Evolutionary conservation across 2,797 vertebrate species (phyloP).

Genomic region (Karalla daura): DNA sequence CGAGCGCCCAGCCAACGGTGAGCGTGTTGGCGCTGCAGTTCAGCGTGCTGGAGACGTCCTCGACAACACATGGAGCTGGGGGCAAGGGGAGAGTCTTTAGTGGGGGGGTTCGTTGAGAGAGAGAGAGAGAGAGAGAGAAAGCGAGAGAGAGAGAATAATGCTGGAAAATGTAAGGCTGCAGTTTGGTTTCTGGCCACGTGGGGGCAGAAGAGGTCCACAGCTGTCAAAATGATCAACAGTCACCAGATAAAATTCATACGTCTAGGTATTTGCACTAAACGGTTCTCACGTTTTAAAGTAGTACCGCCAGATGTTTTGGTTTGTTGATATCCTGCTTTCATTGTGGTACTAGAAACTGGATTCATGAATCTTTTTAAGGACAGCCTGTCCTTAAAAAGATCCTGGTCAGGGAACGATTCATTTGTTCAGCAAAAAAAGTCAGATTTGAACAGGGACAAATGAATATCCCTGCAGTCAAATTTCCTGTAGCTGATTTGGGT

Average conservation of each 20-base stretch:
- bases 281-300: no score
- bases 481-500: conserved; percentile 1
- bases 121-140: no score
- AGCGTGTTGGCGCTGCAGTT: conserved; percentile 74
- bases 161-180: neutral
- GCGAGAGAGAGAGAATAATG: no score
- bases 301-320: no score
- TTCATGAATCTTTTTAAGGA: no score
- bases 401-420: neutral
- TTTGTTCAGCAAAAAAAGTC: neutral
- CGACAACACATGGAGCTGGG: conserved; percentile 78
- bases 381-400: no score
- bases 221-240: neutral
- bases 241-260: neutral
- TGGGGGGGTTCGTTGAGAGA: no score
- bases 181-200: neutral
- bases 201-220: neutral
- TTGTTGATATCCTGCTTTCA: no score
- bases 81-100: neutral
- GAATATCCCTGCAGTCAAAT: neutral
- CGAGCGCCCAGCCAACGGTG: conserved; percentile 71
- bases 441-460: neutral
- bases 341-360: no score
- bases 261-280: no score
- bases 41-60: conserved; percentile 52